Base-by-base conservation (phyloP, 2,113 vertebrate genomes). In the Halichoerus grypus region DNA sequence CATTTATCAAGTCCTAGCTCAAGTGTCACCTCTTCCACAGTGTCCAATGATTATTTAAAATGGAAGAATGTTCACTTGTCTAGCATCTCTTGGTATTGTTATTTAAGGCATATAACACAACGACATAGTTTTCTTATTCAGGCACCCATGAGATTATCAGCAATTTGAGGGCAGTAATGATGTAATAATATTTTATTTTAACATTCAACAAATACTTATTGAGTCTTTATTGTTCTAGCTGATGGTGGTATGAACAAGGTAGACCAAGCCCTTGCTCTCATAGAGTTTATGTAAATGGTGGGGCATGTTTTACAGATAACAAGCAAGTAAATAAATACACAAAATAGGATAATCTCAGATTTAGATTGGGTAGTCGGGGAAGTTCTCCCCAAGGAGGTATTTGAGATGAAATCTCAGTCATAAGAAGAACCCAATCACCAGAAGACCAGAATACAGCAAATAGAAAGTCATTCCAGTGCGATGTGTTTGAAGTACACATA, bases 1-100 rank as follows among this genome's bases (percentile, higher is more conserved):
- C 61, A 95, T 46, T 82, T 74, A 83, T 74, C 42, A 85, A 74
- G 13, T 92, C 63, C 42, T 69, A 94, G 31, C 6, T 94, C 59
- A 94, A 92, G 74, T n/a, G 49, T 87, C 19, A 71, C 53, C 33
- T 91, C 59, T 83, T 77, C 76, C 13, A 69, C 13, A 63, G n/a
- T 49, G 21, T 95, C 13, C 42, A 94, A 4, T 51, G 16, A 67
- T 59, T n/a, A 61, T 72, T 81, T 71, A 22, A 86, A 88, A 36
- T 61, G 15, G 31, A 91, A 82, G 13, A 59, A 13, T 51, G 10
- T 53, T 72, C 31, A n/a, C 36, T 93, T 80, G 55, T n/a, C 31
- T 80, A 94, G 19, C 1, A 85, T 77, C 31, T 65, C 15, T 46
- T 81, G 59, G 14, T 11, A 26, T 24, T 85, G 59, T 39, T 80